phyloP scores from a whole-genome alignment of 2,113 vertebrate genomes.

The Bufo bufo region DNA sequence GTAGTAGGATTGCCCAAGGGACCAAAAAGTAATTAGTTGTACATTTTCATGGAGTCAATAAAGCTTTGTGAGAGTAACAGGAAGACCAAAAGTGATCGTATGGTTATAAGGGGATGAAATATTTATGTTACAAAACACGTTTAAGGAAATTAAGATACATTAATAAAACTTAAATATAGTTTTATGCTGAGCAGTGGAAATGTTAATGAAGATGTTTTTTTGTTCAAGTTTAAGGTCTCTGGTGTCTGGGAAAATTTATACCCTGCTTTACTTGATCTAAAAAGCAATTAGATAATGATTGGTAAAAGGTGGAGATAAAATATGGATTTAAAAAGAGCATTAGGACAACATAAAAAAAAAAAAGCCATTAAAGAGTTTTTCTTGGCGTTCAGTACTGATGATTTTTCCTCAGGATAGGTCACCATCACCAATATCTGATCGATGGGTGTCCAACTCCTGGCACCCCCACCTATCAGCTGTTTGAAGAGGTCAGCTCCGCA shows the following conservation, averaged over 20 bases:
- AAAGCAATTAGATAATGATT: not conserved
- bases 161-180: conserved; percentile 45
- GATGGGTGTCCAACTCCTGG: too few species aligned
- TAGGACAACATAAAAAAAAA: not conserved
- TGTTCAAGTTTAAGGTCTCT: conserved; percentile 5
- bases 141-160: conserved; percentile 43
- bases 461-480: too few species aligned
- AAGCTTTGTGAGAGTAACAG: conserved; percentile 47
- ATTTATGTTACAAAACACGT: conserved; percentile 49
- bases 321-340: not conserved
- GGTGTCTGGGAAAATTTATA: not conserved
- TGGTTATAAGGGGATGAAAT: conserved; percentile 41
- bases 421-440: too few species aligned
- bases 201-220: conserved; percentile 28
- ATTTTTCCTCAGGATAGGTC: too few species aligned
- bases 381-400: too few species aligned
- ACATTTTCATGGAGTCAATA: conserved; percentile 54
- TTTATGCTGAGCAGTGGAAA: conserved; percentile 29
- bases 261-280: not conserved
- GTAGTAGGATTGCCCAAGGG: conserved; percentile 47
- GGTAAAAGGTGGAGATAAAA: not conserved
- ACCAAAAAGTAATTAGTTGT: conserved; percentile 52
- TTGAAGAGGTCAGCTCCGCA: too few species aligned
- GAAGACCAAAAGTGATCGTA: conserved; percentile 43
- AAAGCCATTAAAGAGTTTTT: not conserved